Percentiles rank a stretch among this genome's conserved stretches.
Conservation (phyloP, 2,113 vertebrate species). For the Platichthys stellatus region DNA sequence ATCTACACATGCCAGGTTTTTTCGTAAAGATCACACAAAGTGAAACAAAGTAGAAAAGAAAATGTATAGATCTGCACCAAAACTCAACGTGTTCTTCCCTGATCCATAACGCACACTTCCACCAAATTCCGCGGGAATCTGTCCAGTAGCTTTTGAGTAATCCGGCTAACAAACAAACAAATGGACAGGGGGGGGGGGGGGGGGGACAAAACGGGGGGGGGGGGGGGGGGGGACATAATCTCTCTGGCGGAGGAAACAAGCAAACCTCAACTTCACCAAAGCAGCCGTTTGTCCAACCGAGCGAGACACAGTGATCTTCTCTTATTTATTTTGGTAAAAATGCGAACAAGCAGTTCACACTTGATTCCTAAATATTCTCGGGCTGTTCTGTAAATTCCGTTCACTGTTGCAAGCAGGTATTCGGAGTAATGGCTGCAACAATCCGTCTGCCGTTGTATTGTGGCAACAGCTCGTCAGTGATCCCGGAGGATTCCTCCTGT, state of each 20-base stretch:
- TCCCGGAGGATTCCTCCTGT: slow-evolving; percentile 25
- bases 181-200: too few species aligned
- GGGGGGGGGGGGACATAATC: too few species aligned
- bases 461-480: slow-evolving; percentile 55
- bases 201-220: too few species aligned
- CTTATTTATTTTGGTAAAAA: not conserved
- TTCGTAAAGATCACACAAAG: too few species aligned
- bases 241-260: too few species aligned
- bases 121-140: not conserved
- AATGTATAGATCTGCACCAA: too few species aligned
- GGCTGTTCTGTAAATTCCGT: not conserved
- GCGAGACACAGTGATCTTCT: not conserved
- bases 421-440: slow-evolving; percentile 59
- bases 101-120: not conserved
- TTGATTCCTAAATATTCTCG: slow-evolving; percentile 24
- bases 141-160: not conserved
- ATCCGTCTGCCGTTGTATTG: slow-evolving; percentile 39
- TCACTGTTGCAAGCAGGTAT: slow-evolving; percentile 12
- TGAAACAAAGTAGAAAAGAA: too few species aligned
- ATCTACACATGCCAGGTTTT: too few species aligned
- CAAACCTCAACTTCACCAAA: too few species aligned
- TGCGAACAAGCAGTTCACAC: not conserved
- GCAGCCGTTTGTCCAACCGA: not conserved
- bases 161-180: too few species aligned
- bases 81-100: not conserved